Evolutionary conservation across 53 echinoderm and acorn worm genomes (phyloP).

Genomic region (Holothuria scabra): DNA sequence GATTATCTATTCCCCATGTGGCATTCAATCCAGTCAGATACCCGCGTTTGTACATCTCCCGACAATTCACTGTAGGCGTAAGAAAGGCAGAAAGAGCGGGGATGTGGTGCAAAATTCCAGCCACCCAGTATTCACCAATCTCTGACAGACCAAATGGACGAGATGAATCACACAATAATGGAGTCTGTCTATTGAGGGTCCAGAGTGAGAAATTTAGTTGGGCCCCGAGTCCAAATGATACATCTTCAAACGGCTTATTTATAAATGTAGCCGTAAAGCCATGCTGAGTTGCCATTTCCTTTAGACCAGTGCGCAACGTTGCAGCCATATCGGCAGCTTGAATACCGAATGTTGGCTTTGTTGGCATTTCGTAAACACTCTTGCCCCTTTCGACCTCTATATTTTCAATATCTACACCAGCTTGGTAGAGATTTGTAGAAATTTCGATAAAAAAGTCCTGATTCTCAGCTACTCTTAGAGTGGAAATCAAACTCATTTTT

Average conservation of each 20-base stretch:
- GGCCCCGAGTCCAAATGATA: not conserved
- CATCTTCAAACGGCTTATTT: conserved; percentile 34
- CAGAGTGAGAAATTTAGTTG: conserved; percentile 62
- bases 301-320: conserved; percentile 32
- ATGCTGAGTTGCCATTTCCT: conserved; percentile 54
- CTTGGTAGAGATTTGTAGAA: no score
- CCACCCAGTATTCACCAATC: conserved; percentile 53
- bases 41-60: conserved; percentile 1
- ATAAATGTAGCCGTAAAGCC: conserved; percentile 47
- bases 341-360: conserved; percentile 53
- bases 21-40: not conserved
- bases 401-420: no score
- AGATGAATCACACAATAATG: conserved; percentile 12
- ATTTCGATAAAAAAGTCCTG: no score
- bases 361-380: conserved; percentile 21
- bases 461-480: no score
- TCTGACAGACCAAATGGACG: no score
- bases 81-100: conserved; percentile 32
- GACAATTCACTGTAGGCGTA: conserved; percentile 53
- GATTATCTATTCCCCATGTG: conserved; percentile 57
- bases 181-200: conserved; percentile 22
- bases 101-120: conserved; percentile 47
- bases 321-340: no score
- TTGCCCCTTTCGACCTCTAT: no score
- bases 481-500: no score